These are phyloP conservation scores for Sarcophaga peregrina DNA, from an alignment of 1,140 invertebrate species.

Conservation along the genomic window DNA sequence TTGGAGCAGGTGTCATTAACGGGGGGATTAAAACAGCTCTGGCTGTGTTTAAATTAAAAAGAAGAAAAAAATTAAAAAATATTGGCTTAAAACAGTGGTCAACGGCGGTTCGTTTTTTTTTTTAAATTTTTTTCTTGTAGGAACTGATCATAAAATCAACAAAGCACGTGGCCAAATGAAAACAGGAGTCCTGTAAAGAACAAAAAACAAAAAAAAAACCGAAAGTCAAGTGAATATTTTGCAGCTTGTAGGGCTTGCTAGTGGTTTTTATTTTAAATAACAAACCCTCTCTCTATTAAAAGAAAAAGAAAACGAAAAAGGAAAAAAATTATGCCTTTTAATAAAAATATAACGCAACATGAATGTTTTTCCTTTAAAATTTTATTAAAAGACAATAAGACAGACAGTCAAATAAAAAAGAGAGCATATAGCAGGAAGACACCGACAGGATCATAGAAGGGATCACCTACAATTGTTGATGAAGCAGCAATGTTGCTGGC, in stretches of 20 bases:
- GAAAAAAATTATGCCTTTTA: too few relatives aligned
- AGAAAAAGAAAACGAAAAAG: neutral
- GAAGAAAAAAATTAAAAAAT: too few relatives aligned
- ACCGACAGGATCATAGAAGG: neutral
- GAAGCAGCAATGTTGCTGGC: neutral
- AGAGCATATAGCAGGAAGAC: neutral
- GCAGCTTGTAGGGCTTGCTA: neutral
- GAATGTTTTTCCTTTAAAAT: too few relatives aligned
- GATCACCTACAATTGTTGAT: neutral
- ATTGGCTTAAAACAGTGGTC: constrained; percentile 4
- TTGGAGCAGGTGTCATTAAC: constrained; percentile 26
- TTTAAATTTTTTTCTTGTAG: neutral
- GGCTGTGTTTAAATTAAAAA: neutral
- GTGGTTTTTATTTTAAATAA: neutral
- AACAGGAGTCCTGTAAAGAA: too few relatives aligned
- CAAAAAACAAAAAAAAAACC: neutral
- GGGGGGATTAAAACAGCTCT: constrained; percentile 14
- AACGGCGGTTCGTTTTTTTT: neutral
- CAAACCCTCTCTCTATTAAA: neutral
- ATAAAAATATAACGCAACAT: too few relatives aligned
- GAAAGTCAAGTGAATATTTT: neutral
- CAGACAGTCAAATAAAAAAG: too few relatives aligned
- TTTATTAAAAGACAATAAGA: too few relatives aligned
- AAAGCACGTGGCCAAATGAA: neutral
- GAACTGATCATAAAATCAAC: constrained; percentile 6